phyloP scores from a whole-genome alignment of 2,113 vertebrate species.

The Phrynosoma blainvillii region DNA sequence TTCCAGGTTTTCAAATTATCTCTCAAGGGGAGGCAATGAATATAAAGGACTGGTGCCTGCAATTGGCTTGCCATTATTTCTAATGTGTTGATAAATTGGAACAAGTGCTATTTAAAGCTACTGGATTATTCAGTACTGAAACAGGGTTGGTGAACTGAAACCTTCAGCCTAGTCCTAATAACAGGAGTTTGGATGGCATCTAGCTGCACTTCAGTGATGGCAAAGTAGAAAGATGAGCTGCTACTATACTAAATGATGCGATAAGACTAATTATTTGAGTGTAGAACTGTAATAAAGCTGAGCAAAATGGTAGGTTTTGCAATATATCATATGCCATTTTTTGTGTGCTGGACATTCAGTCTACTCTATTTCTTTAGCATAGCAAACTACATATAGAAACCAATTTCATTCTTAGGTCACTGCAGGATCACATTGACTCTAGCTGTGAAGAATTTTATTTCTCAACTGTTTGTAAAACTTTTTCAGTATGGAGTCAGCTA shows the following conservation, averaged over 20 bases:
- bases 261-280: not conserved
- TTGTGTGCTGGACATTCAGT: not conserved
- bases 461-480: not conserved
- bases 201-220: not conserved
- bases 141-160: not conserved
- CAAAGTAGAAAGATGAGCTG: not conserved
- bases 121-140: not conserved
- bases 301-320: not conserved
- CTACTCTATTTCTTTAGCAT: not conserved
- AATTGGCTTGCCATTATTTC: not conserved
- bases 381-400: not conserved
- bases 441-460: not conserved
- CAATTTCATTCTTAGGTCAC: not conserved
- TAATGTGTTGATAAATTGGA: not conserved
- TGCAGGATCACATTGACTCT: not conserved
- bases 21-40: not conserved
- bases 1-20: constrained; percentile 23
- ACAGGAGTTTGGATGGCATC: not conserved
- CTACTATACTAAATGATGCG: not conserved
- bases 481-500: not conserved
- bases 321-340: not conserved
- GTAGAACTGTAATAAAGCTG: not conserved
- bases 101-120: not conserved
- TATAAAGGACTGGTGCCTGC: not conserved
- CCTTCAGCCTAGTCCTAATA: not conserved